phyloP scores from a whole-genome alignment of 2,888 invertebrate genomes.

The Cremastobaeus sp. region DNA sequence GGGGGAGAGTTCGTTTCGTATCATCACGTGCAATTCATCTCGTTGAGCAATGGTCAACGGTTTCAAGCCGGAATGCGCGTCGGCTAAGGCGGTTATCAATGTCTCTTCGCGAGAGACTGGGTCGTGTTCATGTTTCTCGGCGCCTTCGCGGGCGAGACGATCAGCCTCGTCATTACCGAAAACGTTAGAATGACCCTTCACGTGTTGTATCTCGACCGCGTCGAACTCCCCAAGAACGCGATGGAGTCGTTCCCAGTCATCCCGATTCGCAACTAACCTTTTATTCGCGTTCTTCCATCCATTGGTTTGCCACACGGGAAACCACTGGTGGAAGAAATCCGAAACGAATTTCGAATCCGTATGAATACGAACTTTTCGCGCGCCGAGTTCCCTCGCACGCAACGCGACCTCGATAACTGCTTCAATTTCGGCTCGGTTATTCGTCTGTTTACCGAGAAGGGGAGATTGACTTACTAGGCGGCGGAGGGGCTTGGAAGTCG shows the following conservation, averaged over 20 bases:
- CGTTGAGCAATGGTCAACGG: background rate
- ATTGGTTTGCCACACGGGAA: background rate
- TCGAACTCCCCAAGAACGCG: background rate
- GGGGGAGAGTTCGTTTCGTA: background rate
- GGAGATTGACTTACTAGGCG: too few relatives aligned
- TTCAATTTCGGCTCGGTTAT: too few relatives aligned
- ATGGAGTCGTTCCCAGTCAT: background rate
- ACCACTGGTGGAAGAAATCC: background rate
- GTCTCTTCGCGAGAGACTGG: too few relatives aligned
- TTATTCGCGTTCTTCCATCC: background rate
- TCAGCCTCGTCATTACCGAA: background rate
- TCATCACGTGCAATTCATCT: background rate
- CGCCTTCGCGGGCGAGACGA: background rate
- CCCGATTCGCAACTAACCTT: background rate
- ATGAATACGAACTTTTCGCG: background rate
- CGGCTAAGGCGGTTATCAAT: background rate
- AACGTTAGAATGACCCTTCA: background rate
- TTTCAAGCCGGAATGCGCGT: background rate
- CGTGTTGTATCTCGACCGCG: background rate
- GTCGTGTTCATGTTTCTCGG: background rate
- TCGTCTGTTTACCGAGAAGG: conserved; percentile 89
- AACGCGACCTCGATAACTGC: conserved; percentile 88
- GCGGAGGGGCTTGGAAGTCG: too few relatives aligned
- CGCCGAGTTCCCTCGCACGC: conserved; percentile 81
- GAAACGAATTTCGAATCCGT: background rate